A percentile compares a stretch with the other conserved stretches of the same genome.
Conservation (phyloP, 2,888 invertebrate species). For the Leptinotarsa haldemani region DNA sequence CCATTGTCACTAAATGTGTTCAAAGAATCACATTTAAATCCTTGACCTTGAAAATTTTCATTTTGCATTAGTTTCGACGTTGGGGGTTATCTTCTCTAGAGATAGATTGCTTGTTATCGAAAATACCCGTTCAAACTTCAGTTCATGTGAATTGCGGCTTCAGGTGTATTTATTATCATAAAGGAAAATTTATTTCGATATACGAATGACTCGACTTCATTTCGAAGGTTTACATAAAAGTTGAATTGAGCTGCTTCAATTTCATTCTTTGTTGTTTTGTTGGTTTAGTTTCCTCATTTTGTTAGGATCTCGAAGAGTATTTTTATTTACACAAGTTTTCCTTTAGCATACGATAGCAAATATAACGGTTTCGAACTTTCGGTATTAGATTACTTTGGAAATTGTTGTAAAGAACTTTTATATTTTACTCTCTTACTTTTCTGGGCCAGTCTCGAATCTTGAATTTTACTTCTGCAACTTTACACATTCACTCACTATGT, state of each 20-base stretch:
- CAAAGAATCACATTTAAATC: too few species aligned
- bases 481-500: slow-evolving; percentile 36
- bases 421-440: slow-evolving; percentile 49
- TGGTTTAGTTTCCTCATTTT: slow-evolving; percentile 36
- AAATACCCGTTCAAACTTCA: too few species aligned
- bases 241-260: slow-evolving; percentile 37
- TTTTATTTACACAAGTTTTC: slow-evolving; percentile 49
- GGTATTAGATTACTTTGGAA: slow-evolving; percentile 54
- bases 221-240: slow-evolving; percentile 36
- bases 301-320: slow-evolving; percentile 47
- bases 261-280: slow-evolving; percentile 34
- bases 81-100: too few species aligned
- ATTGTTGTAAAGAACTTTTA: slow-evolving; percentile 51
- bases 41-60: too few species aligned
- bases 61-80: too few species aligned
- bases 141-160: background rate
- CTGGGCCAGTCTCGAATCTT: slow-evolving; percentile 33
- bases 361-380: slow-evolving; percentile 51
- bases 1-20: too few species aligned
- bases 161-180: background rate
- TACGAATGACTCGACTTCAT: slow-evolving; percentile 33
- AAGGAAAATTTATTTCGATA: slow-evolving; percentile 26
- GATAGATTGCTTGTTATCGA: too few species aligned
- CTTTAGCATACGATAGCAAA: slow-evolving; percentile 51
- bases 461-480: slow-evolving; percentile 40